Evolutionary conservation across 2,113 vertebrate genomes (phyloP), one percentile per base, ranked within the genome.

Genomic region (Sapayoa aenigma): DNA sequence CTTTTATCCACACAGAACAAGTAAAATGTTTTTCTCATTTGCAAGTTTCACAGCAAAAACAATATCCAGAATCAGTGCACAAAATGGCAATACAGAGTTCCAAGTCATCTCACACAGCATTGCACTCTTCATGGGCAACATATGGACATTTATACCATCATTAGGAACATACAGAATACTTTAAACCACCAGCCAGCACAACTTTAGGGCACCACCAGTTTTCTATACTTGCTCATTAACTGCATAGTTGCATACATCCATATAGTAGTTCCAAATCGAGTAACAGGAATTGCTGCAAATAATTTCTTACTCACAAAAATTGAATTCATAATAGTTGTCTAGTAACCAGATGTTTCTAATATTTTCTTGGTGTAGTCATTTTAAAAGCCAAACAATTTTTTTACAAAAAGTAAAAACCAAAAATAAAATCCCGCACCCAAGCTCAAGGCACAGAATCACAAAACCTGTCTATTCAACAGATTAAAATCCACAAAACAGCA

Each of bases 51-150:
- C 11, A 59, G 28, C 5, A 33, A 67, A 83, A 75, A 58, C 9
- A 21, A 30, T 2, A 58, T 2, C 19, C 10, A 60, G 25, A 41
- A 37, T 22, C 9, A 23, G 2, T 11, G 37, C 31, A 71, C 14
- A 39, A 30, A 23, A 65, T 3, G 35, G 15, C 22, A 72, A 5
- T 5, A 12, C 13, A 17, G 33, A 39, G 13, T 5, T 49, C 30
- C 19, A 28, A 20, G 8, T 15, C 8, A 31, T 2, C 4, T 24
- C 46, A n/a, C 20, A 20, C 18, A n/a, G 39, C 4, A 18, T 1
- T n/a, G 6, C 24, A 55, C 31, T 50, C 9, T 35, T 35, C 6
- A 2, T 18, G 58, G 31, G 18, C 19, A 49, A 27, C 35, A 19
- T 4, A 31, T 3, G 35, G 12, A 59, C 15, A 9, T 41, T n/a